phyloP scores from a whole-genome alignment of 2,888 invertebrate species.

The Agrotis clavis region DNA sequence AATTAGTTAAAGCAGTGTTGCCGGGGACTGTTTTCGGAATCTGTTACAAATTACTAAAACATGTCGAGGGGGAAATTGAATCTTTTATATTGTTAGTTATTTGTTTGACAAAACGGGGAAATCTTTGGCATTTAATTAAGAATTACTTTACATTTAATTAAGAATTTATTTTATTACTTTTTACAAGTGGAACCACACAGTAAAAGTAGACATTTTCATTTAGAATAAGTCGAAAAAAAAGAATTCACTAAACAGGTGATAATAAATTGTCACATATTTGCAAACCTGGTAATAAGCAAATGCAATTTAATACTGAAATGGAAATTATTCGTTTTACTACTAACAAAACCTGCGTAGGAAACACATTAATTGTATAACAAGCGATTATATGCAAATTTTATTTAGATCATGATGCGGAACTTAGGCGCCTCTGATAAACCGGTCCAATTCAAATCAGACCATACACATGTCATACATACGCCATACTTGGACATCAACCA shows the following conservation, averaged over 20 bases:
- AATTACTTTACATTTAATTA: background rate
- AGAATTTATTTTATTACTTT: background rate
- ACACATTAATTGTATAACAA: constrained; percentile 46
- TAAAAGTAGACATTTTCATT: background rate
- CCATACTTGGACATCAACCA: constrained; percentile 72
- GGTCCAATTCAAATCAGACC: constrained; percentile 68
- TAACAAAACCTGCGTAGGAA: constrained; percentile 39
- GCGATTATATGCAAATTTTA: constrained; percentile 80
- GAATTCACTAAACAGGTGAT: background rate
- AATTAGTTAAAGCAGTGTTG: constrained; percentile 63
- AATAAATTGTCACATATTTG: constrained; percentile 3
- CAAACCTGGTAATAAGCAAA: constrained; percentile 1
- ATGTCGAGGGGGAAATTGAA: constrained; percentile 8
- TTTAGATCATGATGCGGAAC: constrained; percentile 77
- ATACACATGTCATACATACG: constrained; percentile 47
- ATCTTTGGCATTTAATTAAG: background rate
- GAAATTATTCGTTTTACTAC: constrained; percentile 22
- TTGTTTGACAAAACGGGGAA: background rate
- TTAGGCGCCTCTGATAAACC: constrained; percentile 71
- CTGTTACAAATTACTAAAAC: constrained; percentile 44
- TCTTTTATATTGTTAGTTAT: background rate
- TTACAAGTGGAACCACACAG: constrained; percentile 1
- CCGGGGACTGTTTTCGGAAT: constrained; percentile 44
- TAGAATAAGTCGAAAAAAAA: constrained; percentile 19
- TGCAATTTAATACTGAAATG: constrained; percentile 23